Evolutionary conservation across 2,113 vertebrate species (phyloP).

Genomic region (human (Homo sapiens)): DNA sequence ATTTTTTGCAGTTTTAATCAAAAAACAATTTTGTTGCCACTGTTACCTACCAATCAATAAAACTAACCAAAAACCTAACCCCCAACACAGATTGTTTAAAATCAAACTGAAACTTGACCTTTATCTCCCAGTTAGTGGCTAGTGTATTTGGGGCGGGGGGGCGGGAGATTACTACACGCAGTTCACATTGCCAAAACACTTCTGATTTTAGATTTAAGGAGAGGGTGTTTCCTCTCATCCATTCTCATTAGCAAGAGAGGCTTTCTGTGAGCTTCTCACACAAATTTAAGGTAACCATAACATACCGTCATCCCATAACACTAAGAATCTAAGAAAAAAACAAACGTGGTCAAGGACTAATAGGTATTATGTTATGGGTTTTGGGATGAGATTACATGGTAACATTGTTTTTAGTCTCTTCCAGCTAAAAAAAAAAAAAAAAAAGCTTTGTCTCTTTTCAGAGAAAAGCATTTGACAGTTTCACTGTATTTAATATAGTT

Average conservation of each 20-base stretch:
- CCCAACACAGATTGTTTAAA: neutral
- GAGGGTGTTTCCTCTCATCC: neutral
- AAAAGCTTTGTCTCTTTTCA: neutral
- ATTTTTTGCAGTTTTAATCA: neutral
- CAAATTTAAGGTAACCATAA: neutral
- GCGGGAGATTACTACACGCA: neutral
- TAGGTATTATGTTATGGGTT: too few species aligned
- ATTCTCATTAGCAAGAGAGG: neutral
- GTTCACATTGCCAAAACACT: neutral
- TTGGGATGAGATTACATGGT: neutral
- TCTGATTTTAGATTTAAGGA: neutral
- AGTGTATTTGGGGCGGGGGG: neutral
- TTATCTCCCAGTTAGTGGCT: neutral
- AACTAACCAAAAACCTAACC: neutral
- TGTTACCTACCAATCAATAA: neutral
- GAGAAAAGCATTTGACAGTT: neutral
- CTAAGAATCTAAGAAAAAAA: neutral
- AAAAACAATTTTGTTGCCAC: conserved; percentile 4
- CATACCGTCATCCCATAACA: neutral
- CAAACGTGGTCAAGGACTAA: neutral
- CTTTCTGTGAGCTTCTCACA: neutral
- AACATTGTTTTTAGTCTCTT: neutral
- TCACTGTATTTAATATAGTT: neutral
- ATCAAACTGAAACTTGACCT: neutral
- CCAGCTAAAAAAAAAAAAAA: neutral